phyloP scores from a whole-genome alignment of 1,140 invertebrate genomes.

The Asbolus verrucosus region DNA sequence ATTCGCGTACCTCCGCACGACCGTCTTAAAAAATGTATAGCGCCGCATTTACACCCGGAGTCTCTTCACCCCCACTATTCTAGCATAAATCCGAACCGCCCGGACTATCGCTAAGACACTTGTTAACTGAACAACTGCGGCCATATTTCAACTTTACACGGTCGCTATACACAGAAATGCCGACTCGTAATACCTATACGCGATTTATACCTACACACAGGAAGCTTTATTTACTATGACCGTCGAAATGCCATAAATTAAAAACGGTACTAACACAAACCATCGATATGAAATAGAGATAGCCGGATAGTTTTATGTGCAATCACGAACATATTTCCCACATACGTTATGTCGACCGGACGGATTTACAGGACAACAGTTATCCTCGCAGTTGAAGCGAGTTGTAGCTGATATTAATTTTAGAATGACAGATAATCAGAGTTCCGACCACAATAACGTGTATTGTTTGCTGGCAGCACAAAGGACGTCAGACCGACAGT shows the following conservation, averaged over 20 bases:
- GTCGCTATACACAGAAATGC: too few species aligned
- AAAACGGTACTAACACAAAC: slow-evolving; percentile 23
- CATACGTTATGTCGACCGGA: slow-evolving; percentile 45
- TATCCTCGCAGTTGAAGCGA: slow-evolving; percentile 46
- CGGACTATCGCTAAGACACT: slow-evolving; percentile 1
- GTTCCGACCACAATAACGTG: slow-evolving; percentile 46
- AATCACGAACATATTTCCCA: slow-evolving; percentile 45
- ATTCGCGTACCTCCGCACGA: slow-evolving; percentile 8
- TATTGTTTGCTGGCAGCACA: slow-evolving; percentile 41
- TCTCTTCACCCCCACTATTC: neutral
- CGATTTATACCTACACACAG: neutral
- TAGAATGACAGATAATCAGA: slow-evolving; percentile 52
- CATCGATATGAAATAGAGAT: slow-evolving; percentile 36
- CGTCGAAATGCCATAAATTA: slow-evolving; percentile 39
- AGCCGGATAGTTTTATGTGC: slow-evolving; percentile 47
- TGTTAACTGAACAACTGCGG: slow-evolving; percentile 13
- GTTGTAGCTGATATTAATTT: slow-evolving; percentile 51
- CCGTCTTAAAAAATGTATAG: slow-evolving; percentile 38
- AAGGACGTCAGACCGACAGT: slow-evolving; percentile 36
- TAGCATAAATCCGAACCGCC: slow-evolving; percentile 2
- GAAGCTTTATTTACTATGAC: slow-evolving; percentile 29
- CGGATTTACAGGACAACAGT: slow-evolving; percentile 47
- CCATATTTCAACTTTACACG: slow-evolving; percentile 33
- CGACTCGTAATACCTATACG: neutral
- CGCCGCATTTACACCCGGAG: slow-evolving; percentile 16